Conservation (phyloP, 1,140 invertebrate genomes). For the Ptiloglossa arizonensis region DNA sequence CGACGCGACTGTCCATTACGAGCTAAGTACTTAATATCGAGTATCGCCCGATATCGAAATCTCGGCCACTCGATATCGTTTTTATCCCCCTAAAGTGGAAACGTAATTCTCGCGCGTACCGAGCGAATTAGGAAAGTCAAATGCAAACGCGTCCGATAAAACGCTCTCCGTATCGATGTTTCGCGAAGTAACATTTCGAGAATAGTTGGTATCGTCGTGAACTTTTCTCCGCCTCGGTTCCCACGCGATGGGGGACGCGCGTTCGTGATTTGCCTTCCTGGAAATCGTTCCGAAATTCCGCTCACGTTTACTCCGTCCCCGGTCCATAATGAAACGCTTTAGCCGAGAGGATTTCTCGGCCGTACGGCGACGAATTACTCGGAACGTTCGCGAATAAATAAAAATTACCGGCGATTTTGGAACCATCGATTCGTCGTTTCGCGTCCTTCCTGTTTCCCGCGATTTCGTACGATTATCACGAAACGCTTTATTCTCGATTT, state of each 20-base stretch:
- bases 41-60: too few species aligned
- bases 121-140: too few species aligned
- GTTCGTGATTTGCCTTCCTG: too few species aligned
- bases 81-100: too few species aligned
- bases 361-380: neutral
- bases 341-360: slow-evolving; percentile 17
- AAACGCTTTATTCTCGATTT: neutral
- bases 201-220: too few species aligned
- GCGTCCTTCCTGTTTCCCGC: neutral
- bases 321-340: slow-evolving; percentile 32
- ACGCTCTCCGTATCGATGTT: neutral
- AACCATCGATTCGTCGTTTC: neutral
- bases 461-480: neutral
- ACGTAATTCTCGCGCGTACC: too few species aligned
- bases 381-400: slow-evolving; percentile 22
- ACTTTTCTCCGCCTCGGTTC: too few species aligned
- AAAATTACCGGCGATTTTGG: slow-evolving; percentile 6
- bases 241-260: too few species aligned
- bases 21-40: too few species aligned
- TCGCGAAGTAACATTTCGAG: too few species aligned
- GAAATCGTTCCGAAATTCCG: neutral
- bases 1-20: too few species aligned
- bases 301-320: slow-evolving; percentile 23
- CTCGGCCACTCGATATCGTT: too few species aligned
- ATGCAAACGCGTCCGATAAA: neutral